Conservation (phyloP, 2,888 invertebrate genomes). For the Macrosoma leucophasiata region DNA sequence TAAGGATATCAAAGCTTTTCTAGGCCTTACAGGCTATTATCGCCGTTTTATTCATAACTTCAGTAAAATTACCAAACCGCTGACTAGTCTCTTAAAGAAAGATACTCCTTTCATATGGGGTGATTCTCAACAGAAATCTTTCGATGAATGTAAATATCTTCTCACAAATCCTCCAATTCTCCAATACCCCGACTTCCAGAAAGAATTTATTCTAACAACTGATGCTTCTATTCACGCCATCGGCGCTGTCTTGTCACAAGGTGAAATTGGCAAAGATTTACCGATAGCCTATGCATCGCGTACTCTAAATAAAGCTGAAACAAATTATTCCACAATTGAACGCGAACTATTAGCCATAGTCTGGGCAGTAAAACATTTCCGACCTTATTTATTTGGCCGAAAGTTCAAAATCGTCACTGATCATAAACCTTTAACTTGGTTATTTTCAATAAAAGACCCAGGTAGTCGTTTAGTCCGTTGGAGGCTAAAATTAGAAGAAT, state of each 20-base stretch:
- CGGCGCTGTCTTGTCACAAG: conserved; percentile 14
- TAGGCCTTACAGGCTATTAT: conserved; percentile 34
- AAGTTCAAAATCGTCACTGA: conserved; percentile 23
- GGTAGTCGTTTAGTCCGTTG: conserved; percentile 26
- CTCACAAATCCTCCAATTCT: conserved; percentile 26
- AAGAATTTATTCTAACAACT: conserved; percentile 30
- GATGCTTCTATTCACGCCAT: conserved; percentile 27
- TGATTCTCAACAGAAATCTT: conserved; percentile 24
- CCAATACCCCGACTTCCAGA: conserved; percentile 27
- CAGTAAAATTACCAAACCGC: conserved; percentile 28
- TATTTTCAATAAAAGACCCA: conserved; percentile 26
- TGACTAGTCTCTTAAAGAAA: too few species aligned
- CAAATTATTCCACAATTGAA: conserved; percentile 27
- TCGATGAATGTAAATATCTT: conserved; percentile 25
- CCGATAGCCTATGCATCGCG: conserved; percentile 20
- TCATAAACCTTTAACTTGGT: conserved; percentile 26
- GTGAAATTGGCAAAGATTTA: conserved; percentile 13
- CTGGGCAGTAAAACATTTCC: conserved; percentile 12
- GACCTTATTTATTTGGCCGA: conserved; percentile 15
- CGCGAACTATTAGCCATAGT: conserved; percentile 24
- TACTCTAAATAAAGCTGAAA: conserved; percentile 29
- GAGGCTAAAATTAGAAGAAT: conserved; percentile 27
- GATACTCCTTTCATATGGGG: conserved; percentile 23
- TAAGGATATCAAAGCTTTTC: conserved; percentile 34
- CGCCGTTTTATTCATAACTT: conserved; percentile 30